Evolutionary conservation across 2,113 vertebrate genomes (phyloP).

Genomic region (Poecilia latipinna): DNA sequence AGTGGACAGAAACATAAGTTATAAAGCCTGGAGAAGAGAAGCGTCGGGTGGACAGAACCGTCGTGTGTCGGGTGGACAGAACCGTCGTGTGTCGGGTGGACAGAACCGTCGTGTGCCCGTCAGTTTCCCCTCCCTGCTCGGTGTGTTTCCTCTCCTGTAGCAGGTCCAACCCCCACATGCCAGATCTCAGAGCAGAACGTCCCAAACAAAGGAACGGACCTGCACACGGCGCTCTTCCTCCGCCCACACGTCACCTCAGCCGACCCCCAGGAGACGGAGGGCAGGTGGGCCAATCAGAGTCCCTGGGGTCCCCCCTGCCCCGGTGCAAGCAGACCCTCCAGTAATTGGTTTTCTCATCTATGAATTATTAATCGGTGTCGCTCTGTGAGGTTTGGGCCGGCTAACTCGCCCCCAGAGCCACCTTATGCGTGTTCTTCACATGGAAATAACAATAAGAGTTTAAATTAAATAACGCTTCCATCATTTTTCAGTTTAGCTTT

Average conservation of each 20-base stretch:
- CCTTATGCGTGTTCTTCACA: neutral
- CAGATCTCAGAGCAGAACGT: constrained; percentile 15
- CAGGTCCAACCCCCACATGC: constrained; percentile 30
- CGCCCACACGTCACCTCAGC: constrained; percentile 39
- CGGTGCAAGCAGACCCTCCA: constrained; percentile 58
- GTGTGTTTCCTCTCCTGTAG: constrained; percentile 39
- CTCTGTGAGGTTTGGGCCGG: constrained; percentile 56
- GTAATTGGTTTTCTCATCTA: constrained; percentile 81
- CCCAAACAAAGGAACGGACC: constrained; percentile 66
- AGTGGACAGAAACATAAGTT: too few species aligned
- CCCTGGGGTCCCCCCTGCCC: constrained; percentile 56
- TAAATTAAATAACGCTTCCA: neutral
- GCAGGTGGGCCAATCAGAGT: constrained; percentile 83
- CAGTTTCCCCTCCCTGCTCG: constrained; percentile 2
- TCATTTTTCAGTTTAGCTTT: neutral
- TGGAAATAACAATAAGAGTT: neutral
- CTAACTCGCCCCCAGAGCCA: neutral
- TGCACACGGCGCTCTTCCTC: neutral
- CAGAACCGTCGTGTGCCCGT: neutral
- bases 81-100: too few species aligned
- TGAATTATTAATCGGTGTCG: constrained; percentile 82
- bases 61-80: too few species aligned
- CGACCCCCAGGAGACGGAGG: constrained; percentile 58
- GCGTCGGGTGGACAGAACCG: too few species aligned
- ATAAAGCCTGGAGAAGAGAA: too few species aligned